Base-by-base conservation (phyloP, 2,113 vertebrate genomes). In the Ochotona curzoniae region DNA sequence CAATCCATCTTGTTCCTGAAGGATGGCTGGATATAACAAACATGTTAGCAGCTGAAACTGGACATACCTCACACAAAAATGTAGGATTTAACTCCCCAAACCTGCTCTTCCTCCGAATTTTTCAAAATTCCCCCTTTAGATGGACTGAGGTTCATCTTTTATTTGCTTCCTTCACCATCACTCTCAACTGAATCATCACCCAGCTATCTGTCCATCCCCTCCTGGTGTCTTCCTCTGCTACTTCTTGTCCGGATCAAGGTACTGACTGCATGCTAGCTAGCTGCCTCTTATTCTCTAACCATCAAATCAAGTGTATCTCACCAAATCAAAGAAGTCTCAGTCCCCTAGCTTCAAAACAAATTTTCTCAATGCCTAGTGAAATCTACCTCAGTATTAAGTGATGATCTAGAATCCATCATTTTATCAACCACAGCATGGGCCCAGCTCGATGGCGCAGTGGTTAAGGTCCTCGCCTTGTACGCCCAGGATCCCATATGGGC, bases 81-180 rank as follows among this genome's bases (percentile, higher is more conserved):
- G 3, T 10, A 82, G 54, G 25, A 66, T 8, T n/a, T 78, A 47
- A 67, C 30, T 89, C 75, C 14, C 64, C 51, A 92, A 73, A 82
- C 69, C 74, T 61, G 74, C 67, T 92, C 69, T 18, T 88, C 25
- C 49, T 83, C 8, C 9, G 64, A 38, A 74, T 57, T 91, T 87
- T 71, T 88, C 70, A 60, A 51, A 91, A 35, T 82, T 82, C 92
- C 64, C 71, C 60, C 74, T 63, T 30, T 90, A 18, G 21, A 78
- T 84, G 15, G 38, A n/a, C n/a, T 64, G 7, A 57, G 26, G 32
- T 75, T 51, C 81, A 64, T 64, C 38, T 80, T 85, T 87, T n/a
- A 90, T 8, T 67, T 32, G 32, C 26, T 85, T 80, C 18, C 10
- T 44, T 44, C 38, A 44, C 38, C 38, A 44, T 44, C 38, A 44